Conservation (phyloP, 2,113 vertebrate genomes). For the Notothenia rossii region DNA sequence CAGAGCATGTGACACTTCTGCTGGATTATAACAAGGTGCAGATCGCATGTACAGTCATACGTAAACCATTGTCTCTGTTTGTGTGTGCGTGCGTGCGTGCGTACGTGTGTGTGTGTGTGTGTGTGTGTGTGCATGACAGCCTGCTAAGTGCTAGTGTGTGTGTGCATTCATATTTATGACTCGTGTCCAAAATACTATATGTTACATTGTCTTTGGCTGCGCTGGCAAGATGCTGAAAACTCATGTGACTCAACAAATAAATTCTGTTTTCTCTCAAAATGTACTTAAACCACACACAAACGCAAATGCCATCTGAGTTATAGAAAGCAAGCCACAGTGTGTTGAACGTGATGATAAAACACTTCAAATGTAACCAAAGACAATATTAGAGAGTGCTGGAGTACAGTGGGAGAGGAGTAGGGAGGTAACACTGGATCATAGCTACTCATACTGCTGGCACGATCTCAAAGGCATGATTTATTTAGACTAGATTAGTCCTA, state of each 20-base stretch:
- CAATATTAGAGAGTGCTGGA: slow-evolving; percentile 39
- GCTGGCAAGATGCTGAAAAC: slow-evolving; percentile 34
- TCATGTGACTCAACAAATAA: slow-evolving; percentile 58
- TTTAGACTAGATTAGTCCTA: slow-evolving; percentile 32
- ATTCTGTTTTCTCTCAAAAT: slow-evolving; percentile 61
- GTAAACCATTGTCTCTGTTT: neutral
- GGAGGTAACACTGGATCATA: slow-evolving; percentile 43
- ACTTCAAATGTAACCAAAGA: slow-evolving; percentile 56
- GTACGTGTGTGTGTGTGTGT: slow-evolving; percentile 3
- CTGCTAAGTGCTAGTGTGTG: neutral
- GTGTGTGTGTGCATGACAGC: slow-evolving; percentile 8
- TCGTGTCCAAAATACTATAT: slow-evolving; percentile 51
- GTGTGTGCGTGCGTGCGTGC: neutral
- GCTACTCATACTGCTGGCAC: slow-evolving; percentile 39
- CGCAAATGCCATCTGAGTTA: slow-evolving; percentile 39
- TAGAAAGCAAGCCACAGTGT: slow-evolving; percentile 20
- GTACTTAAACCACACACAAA: slow-evolving; percentile 22
- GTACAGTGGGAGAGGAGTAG: slow-evolving; percentile 23
- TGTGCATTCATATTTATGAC: slow-evolving; percentile 53
- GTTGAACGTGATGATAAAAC: slow-evolving; percentile 41
- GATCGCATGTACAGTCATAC: slow-evolving; percentile 19
- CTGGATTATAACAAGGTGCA: slow-evolving; percentile 25
- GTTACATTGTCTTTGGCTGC: slow-evolving; percentile 57
- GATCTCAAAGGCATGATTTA: slow-evolving; percentile 42
- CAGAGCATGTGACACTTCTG: slow-evolving; percentile 13